These are phyloP conservation scores for Gymnothorax javanicus DNA, from an alignment of 2,797 vertebrate genomes.

Conservation along the genomic window DNA sequence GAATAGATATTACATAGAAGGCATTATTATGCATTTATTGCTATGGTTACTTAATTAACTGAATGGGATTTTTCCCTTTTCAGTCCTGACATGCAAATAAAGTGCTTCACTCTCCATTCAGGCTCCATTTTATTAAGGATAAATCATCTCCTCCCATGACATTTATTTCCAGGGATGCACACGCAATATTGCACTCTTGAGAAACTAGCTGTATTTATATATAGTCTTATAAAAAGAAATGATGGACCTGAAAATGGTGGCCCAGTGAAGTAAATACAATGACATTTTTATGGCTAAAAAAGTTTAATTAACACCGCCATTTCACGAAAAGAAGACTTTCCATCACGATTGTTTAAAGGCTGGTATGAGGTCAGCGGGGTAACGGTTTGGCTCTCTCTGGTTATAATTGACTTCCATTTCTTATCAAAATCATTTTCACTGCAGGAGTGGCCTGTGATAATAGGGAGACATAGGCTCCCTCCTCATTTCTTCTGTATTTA, in stretches of 20 bases:
- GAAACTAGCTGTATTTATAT: not conserved
- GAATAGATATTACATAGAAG: not conserved
- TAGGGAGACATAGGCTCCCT: not conserved
- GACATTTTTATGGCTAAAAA: not conserved
- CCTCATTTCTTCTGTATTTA: not conserved
- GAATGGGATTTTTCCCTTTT: not conserved
- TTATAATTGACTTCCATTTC: slow-evolving; percentile 3
- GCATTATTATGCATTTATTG: slow-evolving; percentile 13
- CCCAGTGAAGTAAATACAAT: slow-evolving; percentile 6
- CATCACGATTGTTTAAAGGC: not conserved
- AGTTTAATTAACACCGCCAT: slow-evolving; percentile 9
- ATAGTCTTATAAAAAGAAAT: not conserved
- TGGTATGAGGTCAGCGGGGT: not conserved
- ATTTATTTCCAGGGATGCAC: not conserved
- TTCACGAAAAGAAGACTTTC: not conserved
- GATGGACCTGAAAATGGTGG: slow-evolving; percentile 2
- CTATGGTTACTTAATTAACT: slow-evolving; percentile 3
- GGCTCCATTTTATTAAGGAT: not conserved
- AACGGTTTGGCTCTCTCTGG: not conserved
- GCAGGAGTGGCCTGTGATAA: not conserved
- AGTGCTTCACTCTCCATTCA: not conserved
- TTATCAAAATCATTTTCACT: slow-evolving; percentile 18
- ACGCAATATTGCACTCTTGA: not conserved
- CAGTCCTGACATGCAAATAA: slow-evolving; percentile 1
- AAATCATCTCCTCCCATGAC: slow-evolving; percentile 7